A percentile compares a stretch with the other conserved stretches of the same genome.
phyloP scores from a whole-genome alignment of 2,797 vertebrate species.

The Poeciliopsis infans region DNA sequence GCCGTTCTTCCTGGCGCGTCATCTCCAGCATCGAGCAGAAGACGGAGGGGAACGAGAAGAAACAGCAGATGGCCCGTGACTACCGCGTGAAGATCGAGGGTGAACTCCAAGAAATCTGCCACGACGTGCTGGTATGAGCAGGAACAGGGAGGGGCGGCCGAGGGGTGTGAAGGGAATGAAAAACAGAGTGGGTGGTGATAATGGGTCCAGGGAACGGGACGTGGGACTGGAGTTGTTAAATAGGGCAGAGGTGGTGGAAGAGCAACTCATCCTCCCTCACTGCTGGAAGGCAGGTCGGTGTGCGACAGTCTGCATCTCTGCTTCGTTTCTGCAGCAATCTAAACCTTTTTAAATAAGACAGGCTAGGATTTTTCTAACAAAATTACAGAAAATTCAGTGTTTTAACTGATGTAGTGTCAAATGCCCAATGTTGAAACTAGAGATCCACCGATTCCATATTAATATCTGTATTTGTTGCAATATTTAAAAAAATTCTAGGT shows the following conservation, averaged over 20 bases:
- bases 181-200: background rate
- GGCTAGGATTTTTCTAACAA: background rate
- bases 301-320: background rate
- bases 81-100: constrained; percentile 96
- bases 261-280: background rate
- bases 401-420: background rate
- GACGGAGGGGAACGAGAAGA: constrained; percentile 95
- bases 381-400: background rate
- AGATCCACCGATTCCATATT: background rate
- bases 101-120: constrained; percentile 96
- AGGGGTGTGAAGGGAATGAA: constrained; percentile 1
- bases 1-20: constrained; percentile 98
- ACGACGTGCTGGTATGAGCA: constrained; percentile 92
- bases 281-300: background rate
- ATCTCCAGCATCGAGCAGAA: constrained; percentile 99
- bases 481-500: no score
- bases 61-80: constrained; percentile 94
- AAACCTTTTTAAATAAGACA: background rate
- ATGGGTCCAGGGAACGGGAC: background rate
- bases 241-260: background rate
- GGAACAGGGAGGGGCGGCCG: background rate
- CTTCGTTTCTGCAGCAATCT: background rate
- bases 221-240: background rate
- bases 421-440: background rate
- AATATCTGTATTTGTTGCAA: no score